phyloP scores from a whole-genome alignment of 2,797 vertebrate species.

The Melanotaenia boesemani region DNA sequence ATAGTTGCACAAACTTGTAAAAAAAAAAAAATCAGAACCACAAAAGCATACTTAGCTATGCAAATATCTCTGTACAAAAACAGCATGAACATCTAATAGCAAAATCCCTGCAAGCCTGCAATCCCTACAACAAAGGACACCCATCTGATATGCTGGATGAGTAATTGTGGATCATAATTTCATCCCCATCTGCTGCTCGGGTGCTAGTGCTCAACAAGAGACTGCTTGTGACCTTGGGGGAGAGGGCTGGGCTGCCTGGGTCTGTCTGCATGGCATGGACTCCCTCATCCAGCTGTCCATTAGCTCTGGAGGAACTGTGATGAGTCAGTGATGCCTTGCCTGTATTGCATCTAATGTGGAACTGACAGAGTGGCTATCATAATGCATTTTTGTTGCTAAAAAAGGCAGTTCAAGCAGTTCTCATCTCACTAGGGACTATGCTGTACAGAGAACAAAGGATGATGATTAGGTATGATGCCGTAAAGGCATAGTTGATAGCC shows the following conservation, averaged over 20 bases:
- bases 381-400: conserved; percentile 38
- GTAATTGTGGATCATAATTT: conserved; percentile 69
- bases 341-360: conserved; percentile 40
- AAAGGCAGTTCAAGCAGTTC: conserved; percentile 40
- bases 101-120: conserved; percentile 11
- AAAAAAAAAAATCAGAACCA: background rate
- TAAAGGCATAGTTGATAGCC: conserved; percentile 37
- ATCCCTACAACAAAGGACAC: conserved; percentile 34
- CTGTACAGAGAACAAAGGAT: conserved; percentile 29
- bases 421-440: conserved; percentile 47
- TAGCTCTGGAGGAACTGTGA: conserved; percentile 59
- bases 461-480: conserved; percentile 43
- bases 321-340: conserved; percentile 59
- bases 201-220: conserved; percentile 57
- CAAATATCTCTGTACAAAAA: background rate
- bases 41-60: background rate
- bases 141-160: conserved; percentile 57
- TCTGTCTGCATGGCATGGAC: conserved; percentile 60
- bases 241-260: conserved; percentile 34
- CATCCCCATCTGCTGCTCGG: conserved; percentile 71
- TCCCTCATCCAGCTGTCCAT: conserved; percentile 72
- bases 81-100: conserved; percentile 10
- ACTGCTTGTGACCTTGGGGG: conserved; percentile 66
- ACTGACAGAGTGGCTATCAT: conserved; percentile 36
- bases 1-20: too few relatives aligned